These are phyloP conservation scores for Lineus longissimus DNA, from an alignment of 1,140 invertebrate genomes.

Conservation along the genomic window DNA sequence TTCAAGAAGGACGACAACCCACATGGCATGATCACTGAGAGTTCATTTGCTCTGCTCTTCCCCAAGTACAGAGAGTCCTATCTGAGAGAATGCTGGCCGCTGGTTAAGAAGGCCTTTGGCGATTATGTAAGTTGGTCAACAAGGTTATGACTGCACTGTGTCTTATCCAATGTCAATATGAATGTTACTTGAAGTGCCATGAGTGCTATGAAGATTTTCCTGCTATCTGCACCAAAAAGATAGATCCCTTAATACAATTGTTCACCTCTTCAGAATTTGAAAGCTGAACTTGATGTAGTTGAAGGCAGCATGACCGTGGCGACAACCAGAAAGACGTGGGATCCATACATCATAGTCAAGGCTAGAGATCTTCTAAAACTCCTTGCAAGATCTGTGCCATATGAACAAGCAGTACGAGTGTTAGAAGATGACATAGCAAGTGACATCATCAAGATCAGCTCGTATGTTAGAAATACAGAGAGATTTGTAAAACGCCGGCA, in stretches of 20 bases:
- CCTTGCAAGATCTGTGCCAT: conserved; percentile 91
- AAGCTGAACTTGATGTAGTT: conserved; percentile 88
- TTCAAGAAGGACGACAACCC: conserved; percentile 90
- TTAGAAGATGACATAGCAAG: conserved; percentile 83
- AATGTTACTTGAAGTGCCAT: too few species aligned
- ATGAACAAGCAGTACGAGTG: conserved; percentile 77
- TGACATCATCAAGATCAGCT: conserved; percentile 97
- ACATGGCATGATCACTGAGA: conserved; percentile 72
- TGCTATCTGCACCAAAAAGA: neutral
- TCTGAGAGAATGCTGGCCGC: conserved; percentile 90
- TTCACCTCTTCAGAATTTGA: conserved; percentile 62
- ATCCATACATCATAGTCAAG: conserved; percentile 96
- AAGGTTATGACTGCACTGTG: neutral
- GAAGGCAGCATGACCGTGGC: conserved; percentile 93
- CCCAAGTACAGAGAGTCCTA: conserved; percentile 96
- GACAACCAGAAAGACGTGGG: conserved; percentile 97
- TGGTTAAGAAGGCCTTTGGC: conserved; percentile 79
- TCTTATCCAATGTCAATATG: too few species aligned
- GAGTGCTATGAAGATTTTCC: neutral
- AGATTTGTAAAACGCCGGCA: conserved; percentile 95
- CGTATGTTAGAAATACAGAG: conserved; percentile 84
- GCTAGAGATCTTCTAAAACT: conserved; percentile 94
- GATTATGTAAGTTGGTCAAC: conserved; percentile 46
- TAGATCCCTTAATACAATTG: too few species aligned
- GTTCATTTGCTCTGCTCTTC: conserved; percentile 76